phyloP scores from a whole-genome alignment of 2,888 invertebrate species.

The Rhagonycha fulva region DNA sequence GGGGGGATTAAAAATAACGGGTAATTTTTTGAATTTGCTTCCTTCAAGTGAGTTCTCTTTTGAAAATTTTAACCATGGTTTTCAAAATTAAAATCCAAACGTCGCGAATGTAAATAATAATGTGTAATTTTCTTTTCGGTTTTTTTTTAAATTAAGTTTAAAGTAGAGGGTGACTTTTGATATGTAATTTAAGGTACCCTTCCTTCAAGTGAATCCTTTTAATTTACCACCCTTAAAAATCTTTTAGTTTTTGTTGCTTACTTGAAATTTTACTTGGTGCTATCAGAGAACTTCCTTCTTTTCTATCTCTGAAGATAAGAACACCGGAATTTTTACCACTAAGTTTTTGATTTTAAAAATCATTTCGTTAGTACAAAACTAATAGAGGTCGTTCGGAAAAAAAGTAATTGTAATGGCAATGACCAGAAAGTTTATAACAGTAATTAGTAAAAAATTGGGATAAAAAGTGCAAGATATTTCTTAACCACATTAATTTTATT shows the following conservation, averaged over 20 bases:
- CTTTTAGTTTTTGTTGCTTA: no score
- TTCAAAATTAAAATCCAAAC: neutral
- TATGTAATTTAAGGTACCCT: no score
- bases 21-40: neutral
- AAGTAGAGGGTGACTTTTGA: no score
- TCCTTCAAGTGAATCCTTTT: no score
- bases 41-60: neutral
- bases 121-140: no score
- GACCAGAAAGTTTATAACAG: constrained; percentile 1
- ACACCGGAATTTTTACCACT: neutral
- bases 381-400: neutral
- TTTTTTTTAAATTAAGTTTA: no score
- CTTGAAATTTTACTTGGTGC: neutral
- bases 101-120: no score
- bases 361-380: neutral
- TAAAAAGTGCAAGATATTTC: constrained; percentile 3
- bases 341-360: neutral
- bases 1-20: neutral
- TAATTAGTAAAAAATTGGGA: constrained; percentile 2
- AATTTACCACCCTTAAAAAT: no score
- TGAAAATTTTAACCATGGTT: neutral
- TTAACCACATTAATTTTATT: neutral
- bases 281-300: neutral
- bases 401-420: neutral
- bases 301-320: neutral